Base-by-base conservation (phyloP, 1,140 invertebrate genomes). In the Sminthurinus signatus region DNA sequence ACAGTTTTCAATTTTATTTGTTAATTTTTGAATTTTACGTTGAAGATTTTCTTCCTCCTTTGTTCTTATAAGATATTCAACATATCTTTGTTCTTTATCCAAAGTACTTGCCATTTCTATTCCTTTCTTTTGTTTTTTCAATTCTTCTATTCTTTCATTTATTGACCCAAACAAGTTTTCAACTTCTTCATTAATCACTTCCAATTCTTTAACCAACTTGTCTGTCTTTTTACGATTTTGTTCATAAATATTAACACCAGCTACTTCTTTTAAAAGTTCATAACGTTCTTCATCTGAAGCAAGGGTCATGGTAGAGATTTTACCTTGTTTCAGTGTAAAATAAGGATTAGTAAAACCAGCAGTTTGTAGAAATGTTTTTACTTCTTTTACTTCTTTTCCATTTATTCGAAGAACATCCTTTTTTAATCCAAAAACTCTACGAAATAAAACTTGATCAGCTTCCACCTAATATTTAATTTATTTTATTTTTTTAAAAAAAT, bases 331-430 rank as follows among this genome's bases (percentile, higher is more conserved):
- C 2, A 68, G 58, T 31, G 64, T 46, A 36, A 42, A 64, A 39
- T 68, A 68, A 5, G 67, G 62, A 52, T 64, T 68, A 14, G 32
- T 58, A 21, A 68, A 56, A 1, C 67, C 67, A 5, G 62, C 67
- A 1, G 27, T 0, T 4, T 61, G 39, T 28, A 68, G 31, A 48
- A 64, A 64, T 28, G 55, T 8, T 27, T 62, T 54, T 12, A 60
- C 32, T 12, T 58, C 42, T 12, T 36, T 3, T 17, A 60, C 28
- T 27, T 60, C 44, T 28, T 61, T 61, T 14, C 59, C 52, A 25
- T 68, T 68, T 2, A 64, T 36, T n/a, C 19, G 51, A 27, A 61
- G 63, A 23, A 25, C 42, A 31, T 68, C 62, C 14, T 64, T 64
- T 44, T 68, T 68, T 1, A 27, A 14, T 2, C 55, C 55, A 25